Evolutionary conservation across 1,140 invertebrate genomes (phyloP).

Genomic region (Stratiolaelaps scimitus): DNA sequence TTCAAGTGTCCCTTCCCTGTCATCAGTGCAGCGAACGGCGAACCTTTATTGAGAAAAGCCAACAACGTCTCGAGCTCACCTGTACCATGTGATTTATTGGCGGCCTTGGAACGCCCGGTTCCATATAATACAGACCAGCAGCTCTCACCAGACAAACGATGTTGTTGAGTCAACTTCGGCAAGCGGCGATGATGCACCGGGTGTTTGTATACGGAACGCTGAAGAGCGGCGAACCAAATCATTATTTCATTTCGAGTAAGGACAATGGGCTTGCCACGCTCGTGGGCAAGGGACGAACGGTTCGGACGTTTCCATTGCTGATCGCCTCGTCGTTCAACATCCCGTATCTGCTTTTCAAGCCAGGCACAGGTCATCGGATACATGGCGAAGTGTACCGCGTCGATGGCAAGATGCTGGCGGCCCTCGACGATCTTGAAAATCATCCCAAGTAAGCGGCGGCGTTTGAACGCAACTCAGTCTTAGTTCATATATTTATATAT

Average conservation of each 20-base stretch:
- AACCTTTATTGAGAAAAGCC: too few species aligned
- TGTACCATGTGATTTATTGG: too few species aligned
- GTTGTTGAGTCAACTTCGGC: too few species aligned
- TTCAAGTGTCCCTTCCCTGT: too few species aligned
- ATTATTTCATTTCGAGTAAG: slow-evolving; percentile 53
- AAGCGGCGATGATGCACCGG: slow-evolving; percentile 38
- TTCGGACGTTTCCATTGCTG: slow-evolving; percentile 61
- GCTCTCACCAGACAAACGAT: too few species aligned
- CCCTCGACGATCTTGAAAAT: slow-evolving; percentile 69
- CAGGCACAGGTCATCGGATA: slow-evolving; percentile 52
- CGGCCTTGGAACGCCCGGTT: too few species aligned
- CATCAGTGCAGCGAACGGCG: too few species aligned
- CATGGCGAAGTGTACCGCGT: slow-evolving; percentile 73
- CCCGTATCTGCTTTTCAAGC: slow-evolving; percentile 62
- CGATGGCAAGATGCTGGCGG: slow-evolving; percentile 59
- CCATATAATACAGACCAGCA: too few species aligned
- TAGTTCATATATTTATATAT: too few species aligned
- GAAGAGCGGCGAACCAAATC: slow-evolving; percentile 71
- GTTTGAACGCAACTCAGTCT: too few species aligned
- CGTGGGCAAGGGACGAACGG: slow-evolving; percentile 54
- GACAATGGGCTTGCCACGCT: slow-evolving; percentile 56
- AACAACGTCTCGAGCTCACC: too few species aligned
- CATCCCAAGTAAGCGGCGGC: slow-evolving; percentile 57
- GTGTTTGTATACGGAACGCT: slow-evolving; percentile 84
- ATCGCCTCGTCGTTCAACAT: slow-evolving; percentile 77